Percentiles rank a stretch among this genome's conserved stretches.
Conservation (phyloP, 2,113 vertebrate species). For the Odocoileus hemionus region DNA sequence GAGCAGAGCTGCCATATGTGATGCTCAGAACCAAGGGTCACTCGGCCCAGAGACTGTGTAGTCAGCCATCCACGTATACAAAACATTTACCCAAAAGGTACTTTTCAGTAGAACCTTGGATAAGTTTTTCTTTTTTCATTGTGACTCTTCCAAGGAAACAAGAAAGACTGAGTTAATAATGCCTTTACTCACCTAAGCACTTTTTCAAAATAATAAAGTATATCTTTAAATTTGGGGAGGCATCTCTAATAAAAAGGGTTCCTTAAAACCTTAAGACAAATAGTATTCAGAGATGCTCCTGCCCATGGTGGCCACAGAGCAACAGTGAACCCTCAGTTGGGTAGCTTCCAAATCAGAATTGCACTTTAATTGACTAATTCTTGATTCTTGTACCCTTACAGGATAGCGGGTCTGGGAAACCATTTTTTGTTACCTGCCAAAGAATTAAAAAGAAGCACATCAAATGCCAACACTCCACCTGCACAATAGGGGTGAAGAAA, state of each 20-base stretch:
- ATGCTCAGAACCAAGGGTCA: neutral
- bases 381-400: conserved; percentile 1
- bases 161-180: neutral
- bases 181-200: neutral
- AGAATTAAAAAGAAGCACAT: conserved; percentile 64
- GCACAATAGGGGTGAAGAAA: neutral
- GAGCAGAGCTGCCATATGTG: neutral
- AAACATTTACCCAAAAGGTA: neutral
- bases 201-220: neutral
- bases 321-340: neutral
- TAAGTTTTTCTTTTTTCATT: neutral
- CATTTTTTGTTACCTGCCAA: conserved; percentile 65
- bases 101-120: neutral
- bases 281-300: neutral
- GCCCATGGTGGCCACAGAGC: neutral
- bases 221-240: neutral
- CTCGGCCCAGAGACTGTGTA: neutral
- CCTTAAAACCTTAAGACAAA: fast-evolving
- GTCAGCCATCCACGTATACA: too few relatives aligned
- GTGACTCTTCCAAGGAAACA: conserved; percentile 4
- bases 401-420: conserved; percentile 42
- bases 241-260: neutral
- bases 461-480: neutral
- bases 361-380: conserved; percentile 63
- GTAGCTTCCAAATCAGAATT: conserved; percentile 28